Percentiles rank a stretch among this genome's conserved stretches.
Evolutionary conservation across 37 sponge, comb jelly and placozoan genomes (phyloP).

Genomic region (Tethya wilhelma): DNA sequence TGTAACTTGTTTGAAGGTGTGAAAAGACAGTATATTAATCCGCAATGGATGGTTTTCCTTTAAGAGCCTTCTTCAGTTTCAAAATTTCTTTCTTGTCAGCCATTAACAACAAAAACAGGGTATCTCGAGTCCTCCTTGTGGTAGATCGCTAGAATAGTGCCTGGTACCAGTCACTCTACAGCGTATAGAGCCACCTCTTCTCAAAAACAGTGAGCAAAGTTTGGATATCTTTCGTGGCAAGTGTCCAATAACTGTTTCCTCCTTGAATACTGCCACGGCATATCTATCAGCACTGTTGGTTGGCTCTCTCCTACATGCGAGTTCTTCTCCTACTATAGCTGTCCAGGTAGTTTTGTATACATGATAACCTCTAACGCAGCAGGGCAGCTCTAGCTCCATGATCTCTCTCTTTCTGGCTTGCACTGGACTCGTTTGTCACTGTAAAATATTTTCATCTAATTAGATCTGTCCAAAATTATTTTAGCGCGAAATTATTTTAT

Average conservation of each 20-base stretch:
- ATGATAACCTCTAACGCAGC: no score
- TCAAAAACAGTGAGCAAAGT: conserved; percentile 31
- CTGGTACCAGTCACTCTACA: conserved; percentile 5
- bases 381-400: no score
- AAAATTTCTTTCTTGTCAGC: neutral
- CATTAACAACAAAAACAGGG: conserved; percentile 4
- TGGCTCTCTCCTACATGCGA: conserved; percentile 6
- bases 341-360: conserved; percentile 11
- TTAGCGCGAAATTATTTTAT: no score
- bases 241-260: conserved; percentile 15
- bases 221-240: conserved; percentile 32
- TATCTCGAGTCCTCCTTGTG: conserved; percentile 42
- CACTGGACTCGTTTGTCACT: no score
- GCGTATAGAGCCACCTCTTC: conserved; percentile 31
- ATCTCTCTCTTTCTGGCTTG: no score
- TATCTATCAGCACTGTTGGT: conserved; percentile 10
- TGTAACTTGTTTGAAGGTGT: no score
- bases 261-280: conserved; percentile 31
- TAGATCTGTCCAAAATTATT: no score
- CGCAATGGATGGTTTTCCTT: no score
- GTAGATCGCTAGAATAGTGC: conserved; percentile 7
- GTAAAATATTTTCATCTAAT: no score
- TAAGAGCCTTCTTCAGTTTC: neutral
- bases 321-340: conserved; percentile 11
- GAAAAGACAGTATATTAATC: no score